Conservation (phyloP, 2,888 invertebrate genomes). For the Leucozona laternaria region DNA sequence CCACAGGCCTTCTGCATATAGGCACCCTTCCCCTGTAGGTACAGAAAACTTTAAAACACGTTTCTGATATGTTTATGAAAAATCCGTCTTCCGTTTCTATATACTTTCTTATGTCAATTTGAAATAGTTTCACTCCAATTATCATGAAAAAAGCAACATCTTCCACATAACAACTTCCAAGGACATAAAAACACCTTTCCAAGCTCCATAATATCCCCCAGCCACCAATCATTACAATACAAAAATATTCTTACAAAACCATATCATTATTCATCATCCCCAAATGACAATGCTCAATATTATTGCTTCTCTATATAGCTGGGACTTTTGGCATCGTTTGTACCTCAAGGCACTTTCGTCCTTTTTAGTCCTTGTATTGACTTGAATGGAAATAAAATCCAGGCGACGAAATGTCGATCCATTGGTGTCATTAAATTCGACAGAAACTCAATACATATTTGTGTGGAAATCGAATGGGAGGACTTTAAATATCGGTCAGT, state of each 20-base stretch:
- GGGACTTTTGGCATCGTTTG: background rate
- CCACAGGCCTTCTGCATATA: no score
- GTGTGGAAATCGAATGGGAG: constrained; percentile 61
- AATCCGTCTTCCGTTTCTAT: no score
- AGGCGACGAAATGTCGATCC: constrained; percentile 71
- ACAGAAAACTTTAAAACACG: no score
- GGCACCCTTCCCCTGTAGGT: no score
- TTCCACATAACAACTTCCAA: background rate
- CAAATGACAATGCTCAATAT: background rate
- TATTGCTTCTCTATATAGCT: no score
- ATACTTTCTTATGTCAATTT: no score
- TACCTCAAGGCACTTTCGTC: background rate
- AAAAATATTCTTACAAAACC: background rate
- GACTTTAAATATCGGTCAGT: constrained; percentile 70
- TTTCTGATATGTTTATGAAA: no score
- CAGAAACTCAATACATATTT: constrained; percentile 60
- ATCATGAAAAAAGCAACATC: no score
- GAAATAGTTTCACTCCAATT: no score
- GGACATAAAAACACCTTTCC: background rate
- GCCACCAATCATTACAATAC: background rate
- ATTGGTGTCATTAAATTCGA: constrained; percentile 68
- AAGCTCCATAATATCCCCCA: no score
- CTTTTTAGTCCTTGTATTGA: constrained; percentile 35
- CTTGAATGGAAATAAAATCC: constrained; percentile 54
- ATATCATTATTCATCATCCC: background rate